A percentile compares a stretch with the other conserved stretches of the same genome.
Evolutionary conservation across 2,113 vertebrate genomes (phyloP).

Genomic region (Erythrolamprus reginae): DNA sequence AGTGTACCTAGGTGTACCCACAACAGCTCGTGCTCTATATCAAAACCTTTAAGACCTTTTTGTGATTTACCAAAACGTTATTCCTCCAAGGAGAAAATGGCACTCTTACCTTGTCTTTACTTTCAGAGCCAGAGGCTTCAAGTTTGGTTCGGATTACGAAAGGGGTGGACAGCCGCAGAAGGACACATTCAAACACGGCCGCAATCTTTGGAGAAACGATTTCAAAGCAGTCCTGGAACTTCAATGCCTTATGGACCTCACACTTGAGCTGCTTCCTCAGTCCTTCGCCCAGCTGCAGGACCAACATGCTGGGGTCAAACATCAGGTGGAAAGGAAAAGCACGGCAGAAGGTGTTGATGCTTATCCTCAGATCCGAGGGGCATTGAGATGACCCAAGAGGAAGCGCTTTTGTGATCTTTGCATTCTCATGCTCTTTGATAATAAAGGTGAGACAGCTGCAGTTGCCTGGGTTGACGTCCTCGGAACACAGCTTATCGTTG

Average conservation of each 20-base stretch:
- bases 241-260: constrained; percentile 81
- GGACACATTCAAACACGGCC: constrained; percentile 87
- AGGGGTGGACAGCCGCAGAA: constrained; percentile 89
- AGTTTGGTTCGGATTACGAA: constrained; percentile 92
- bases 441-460: constrained; percentile 84
- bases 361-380: constrained; percentile 86
- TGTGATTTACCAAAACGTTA: background rate
- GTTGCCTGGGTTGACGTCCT: constrained; percentile 71
- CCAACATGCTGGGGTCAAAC: constrained; percentile 86
- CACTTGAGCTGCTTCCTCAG: constrained; percentile 86
- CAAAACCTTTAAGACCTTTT: background rate
- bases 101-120: constrained; percentile 88
- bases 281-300: constrained; percentile 94
- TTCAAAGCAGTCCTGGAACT: constrained; percentile 92
- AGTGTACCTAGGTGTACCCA: no score
- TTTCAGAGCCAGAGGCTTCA: constrained; percentile 76
- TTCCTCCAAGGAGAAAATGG: constrained; percentile 2
- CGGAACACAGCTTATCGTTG: constrained; percentile 74
- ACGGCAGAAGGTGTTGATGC: constrained; percentile 92
- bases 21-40: no score
- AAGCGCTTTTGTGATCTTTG: constrained; percentile 68
- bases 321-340: constrained; percentile 96
- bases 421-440: constrained; percentile 76
- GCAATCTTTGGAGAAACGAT: constrained; percentile 91
- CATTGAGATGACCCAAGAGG: constrained; percentile 76